Base-by-base conservation (phyloP, 2,797 vertebrate genomes). In the Lophius americanus region DNA sequence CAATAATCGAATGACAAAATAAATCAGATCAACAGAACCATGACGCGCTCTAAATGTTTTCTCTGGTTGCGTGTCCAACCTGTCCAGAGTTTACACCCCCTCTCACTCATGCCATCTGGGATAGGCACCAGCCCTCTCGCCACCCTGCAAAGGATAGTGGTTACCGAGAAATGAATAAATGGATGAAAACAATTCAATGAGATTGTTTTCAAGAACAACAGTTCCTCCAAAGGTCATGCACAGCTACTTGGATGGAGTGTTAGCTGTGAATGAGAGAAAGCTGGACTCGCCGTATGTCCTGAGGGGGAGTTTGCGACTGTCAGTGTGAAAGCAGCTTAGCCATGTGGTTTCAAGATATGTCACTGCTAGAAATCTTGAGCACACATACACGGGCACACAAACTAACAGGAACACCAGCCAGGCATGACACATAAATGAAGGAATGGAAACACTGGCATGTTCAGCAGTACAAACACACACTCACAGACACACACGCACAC, bases 281-380 rank as follows among this genome's bases (percentile, higher is more conserved):
- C 66, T 61, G 14, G 33, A 74, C 39, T 79, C 35, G 73, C 39
- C 9, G 53, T 41, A 39, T 68, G 43, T 80, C 79, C 60, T 62
- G 6, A 0, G 74, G 73, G 82, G 74, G 70, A 51, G 58, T 74
- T 86, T 77, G 72, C 75, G 85, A 79, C 88, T 89, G 89, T 86
- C 89, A 85, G 78, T 64, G 68, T 79, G 76, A 75, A 78, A 81
- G 71, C 79, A 79, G 72, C 67, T 81, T 41, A 74, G 68, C 49
- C 56, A 72, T 57, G 42, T 61, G 23, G 51, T 64, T 48, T 70
- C 74, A 68, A 75, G 66, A 70, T 66, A 76, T 68, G 77, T 76
- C 85, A 78, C 69, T 48, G 53, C 73, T 60, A 63, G 73, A 75
- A 85, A 67, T 75, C 73, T 23, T 5, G 51, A 68, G 33, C 62